These are phyloP conservation scores for Caenorhabditis brenneri DNA, from an alignment of 1,140 invertebrate genomes.

Conservation along the genomic window DNA sequence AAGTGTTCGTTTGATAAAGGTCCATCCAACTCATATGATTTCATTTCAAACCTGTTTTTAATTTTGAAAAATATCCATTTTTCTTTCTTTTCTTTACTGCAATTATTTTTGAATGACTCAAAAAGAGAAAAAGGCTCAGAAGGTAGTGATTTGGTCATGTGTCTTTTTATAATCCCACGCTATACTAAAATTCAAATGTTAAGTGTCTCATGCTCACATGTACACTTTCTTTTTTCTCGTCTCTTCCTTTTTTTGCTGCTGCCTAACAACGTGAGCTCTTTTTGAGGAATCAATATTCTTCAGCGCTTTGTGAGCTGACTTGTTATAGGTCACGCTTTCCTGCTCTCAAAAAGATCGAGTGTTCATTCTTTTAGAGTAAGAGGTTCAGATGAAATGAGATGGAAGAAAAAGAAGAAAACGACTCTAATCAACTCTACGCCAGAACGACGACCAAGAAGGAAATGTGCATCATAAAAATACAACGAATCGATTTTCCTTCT, in stretches of 20 bases:
- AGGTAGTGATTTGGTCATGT: too few species aligned
- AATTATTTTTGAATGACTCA: too few species aligned
- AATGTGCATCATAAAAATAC: not conserved
- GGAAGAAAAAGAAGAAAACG: not conserved
- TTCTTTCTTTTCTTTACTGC: too few species aligned
- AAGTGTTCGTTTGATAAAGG: too few species aligned
- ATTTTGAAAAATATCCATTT: too few species aligned
- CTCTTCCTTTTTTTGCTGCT: not conserved
- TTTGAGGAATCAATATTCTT: not conserved
- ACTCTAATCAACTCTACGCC: not conserved
- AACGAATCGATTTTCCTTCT: too few species aligned
- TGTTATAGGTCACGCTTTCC: not conserved
- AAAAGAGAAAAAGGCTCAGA: too few species aligned
- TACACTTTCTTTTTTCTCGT: too few species aligned
- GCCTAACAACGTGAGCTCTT: not conserved
- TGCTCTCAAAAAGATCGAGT: not conserved
- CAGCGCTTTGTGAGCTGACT: not conserved
- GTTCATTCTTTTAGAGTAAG: not conserved
- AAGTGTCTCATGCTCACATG: not conserved
- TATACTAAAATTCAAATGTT: not conserved
- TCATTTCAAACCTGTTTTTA: too few species aligned
- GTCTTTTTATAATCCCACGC: not conserved
- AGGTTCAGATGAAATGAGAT: not conserved
- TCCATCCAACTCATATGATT: too few species aligned
- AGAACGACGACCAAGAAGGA: not conserved